These are phyloP conservation scores for Fukomys damarensis DNA, from an alignment of 2,113 vertebrate species.

Conservation along the genomic window DNA sequence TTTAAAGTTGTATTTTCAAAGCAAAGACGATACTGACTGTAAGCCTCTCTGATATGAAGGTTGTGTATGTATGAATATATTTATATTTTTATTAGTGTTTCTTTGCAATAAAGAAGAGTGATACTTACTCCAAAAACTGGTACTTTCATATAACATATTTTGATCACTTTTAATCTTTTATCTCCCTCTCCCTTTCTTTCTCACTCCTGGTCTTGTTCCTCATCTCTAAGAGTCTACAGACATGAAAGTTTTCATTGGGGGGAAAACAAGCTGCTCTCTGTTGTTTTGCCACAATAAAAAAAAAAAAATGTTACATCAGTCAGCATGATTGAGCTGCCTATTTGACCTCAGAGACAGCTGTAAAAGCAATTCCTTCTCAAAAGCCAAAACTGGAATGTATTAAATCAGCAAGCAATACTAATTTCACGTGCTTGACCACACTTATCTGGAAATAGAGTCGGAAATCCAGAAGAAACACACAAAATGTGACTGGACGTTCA, in stretches of 20 bases:
- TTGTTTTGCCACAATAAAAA: constrained; percentile 18
- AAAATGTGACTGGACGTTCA: background rate
- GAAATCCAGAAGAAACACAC: background rate
- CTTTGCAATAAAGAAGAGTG: background rate
- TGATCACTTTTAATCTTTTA: background rate
- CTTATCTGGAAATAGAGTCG: background rate
- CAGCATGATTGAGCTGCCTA: constrained; percentile 28
- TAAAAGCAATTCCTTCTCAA: constrained; percentile 61
- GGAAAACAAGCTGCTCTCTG: background rate
- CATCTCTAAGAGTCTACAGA: background rate
- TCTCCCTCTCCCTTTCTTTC: background rate
- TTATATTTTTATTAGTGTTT: background rate
- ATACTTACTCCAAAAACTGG: background rate
- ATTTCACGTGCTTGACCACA: constrained; percentile 30
- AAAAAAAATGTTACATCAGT: constrained; percentile 2
- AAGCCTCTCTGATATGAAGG: background rate
- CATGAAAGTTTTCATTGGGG: background rate
- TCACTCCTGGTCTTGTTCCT: background rate
- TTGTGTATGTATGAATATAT: background rate
- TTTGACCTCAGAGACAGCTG: constrained; percentile 65
- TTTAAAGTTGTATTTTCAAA: constrained; percentile 37
- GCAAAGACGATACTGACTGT: background rate
- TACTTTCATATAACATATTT: background rate
- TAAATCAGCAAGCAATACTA: constrained; percentile 63
- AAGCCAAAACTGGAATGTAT: constrained; percentile 56